Evolutionary conservation across 2,797 vertebrate species (phyloP), one percentile per base, ranked within the genome.

Genomic region (Chelon labrosus): DNA sequence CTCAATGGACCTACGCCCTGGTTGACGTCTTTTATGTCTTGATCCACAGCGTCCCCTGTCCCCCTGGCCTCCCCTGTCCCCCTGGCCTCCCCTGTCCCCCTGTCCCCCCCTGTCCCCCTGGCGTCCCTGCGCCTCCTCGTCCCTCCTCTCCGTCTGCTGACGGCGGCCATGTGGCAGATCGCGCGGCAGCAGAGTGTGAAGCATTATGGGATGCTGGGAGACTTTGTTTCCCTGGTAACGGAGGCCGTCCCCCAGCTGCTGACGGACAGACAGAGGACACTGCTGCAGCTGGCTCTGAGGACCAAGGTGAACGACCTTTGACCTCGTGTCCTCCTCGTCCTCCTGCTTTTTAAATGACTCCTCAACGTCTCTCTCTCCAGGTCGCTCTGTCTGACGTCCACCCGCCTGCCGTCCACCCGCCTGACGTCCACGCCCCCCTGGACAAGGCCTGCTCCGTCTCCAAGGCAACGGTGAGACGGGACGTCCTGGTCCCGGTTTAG

Each of bases 171-270:
- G 89, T 92, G 90, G 90, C 85, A 79, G 72, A 86, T 91, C 0
- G 62, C 58, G 0, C 66, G 1, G 46, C 80, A 62, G 17, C 80
- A 68, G 14, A 82, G 75, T 1, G 54, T 86, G 6, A 57, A 67
- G 73, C 85, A 90, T 72, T 91, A 91, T 60, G 87, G 86, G 82
- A 86, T 87, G 77, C 52, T 92, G 77, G 91, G 85, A 65, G 90
- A 92, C 58, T 91, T 92, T 47, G 88, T 93, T 19, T 52, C 63
- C 67, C 4, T 90, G 83, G 86, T 86, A 10, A 90, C 90, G 0
- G 90, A 92, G 49, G 80, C 84, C 0, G 27, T 91, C 39, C 92
- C 92, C 0, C 78, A 89, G 31, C 85, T 92, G 51, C 75, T 93
- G 65, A 89, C 89, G 0, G 83, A 84, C 56, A 67, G 84, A 0